A percentile compares a stretch with the other conserved stretches of the same genome.
phyloP scores from a whole-genome alignment of 2,888 invertebrate species.

The Leptinotarsa juncta region DNA sequence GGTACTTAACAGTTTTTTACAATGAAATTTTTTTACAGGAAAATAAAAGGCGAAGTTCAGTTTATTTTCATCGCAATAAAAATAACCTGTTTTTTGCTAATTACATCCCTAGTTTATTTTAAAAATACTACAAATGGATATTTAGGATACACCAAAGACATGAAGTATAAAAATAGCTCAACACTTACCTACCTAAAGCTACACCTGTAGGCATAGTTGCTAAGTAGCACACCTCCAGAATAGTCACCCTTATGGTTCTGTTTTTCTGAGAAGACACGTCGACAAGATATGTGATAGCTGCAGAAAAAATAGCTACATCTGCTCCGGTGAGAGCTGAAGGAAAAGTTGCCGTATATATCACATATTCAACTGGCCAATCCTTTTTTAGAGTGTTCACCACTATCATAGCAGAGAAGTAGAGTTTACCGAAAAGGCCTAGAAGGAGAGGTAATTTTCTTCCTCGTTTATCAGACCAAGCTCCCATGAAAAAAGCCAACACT shows the following conservation, averaged over 20 bases:
- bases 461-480: constrained; percentile 84
- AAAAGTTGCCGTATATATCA: constrained; percentile 80
- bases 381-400: constrained; percentile 72
- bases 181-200: constrained; percentile 71
- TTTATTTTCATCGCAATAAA: too few relatives aligned
- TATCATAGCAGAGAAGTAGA: constrained; percentile 81
- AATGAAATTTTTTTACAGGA: too few relatives aligned
- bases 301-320: constrained; percentile 83
- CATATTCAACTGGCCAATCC: constrained; percentile 79
- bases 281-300: constrained; percentile 83
- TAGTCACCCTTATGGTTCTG: constrained; percentile 82
- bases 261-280: constrained; percentile 78
- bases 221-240: constrained; percentile 85
- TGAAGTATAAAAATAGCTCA: too few relatives aligned
- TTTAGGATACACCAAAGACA: too few relatives aligned
- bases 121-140: too few relatives aligned
- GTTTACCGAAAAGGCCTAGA: constrained; percentile 79
- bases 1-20: too few relatives aligned
- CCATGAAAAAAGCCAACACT: constrained; percentile 81
- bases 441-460: constrained; percentile 81
- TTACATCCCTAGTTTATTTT: too few relatives aligned
- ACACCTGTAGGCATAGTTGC: constrained; percentile 87
- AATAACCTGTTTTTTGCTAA: too few relatives aligned
- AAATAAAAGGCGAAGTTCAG: too few relatives aligned
- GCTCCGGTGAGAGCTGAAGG: constrained; percentile 83